Evolutionary conservation across 1,140 invertebrate species (phyloP), one percentile per base, ranked within the genome.

Genomic region (Procambarus clarkii): DNA sequence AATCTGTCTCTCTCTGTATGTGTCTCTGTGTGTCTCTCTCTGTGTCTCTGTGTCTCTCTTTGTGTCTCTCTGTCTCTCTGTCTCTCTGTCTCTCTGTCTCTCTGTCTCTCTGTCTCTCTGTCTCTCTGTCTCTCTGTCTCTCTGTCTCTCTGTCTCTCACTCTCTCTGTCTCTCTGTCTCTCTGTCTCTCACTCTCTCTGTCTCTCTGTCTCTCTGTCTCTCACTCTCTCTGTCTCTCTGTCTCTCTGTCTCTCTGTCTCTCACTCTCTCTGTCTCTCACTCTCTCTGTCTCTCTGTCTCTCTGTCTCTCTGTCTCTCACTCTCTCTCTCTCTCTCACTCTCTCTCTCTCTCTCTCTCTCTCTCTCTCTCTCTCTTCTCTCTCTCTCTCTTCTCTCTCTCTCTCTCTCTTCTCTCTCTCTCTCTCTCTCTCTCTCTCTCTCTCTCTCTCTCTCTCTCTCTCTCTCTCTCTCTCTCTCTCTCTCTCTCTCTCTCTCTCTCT

Each of bases 341-440:
- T 71, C 69, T 2, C 24, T 71, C 69, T 24, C 24, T 24, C 69
- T 71, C 24, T 71, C 18, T 21, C 7, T 3, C 24, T 7, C 24
- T 21, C 24, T 3, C 69, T 21, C 69, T 71, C 18, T 18, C 24
- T 21, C 18, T 71, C 18, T 71, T 71, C 24, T 71, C 2, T 24
- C 24, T 71, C 69, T n/a, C n/a, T n/a, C n/a, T 69, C 64, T n/a
- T 69, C 71, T 15, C 15, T 44, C 7, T n/a, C n/a, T 45, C 44
- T n/a, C n/a, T 76, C 74, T n/a, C n/a, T 45, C 74, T n/a, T 45
- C n/a, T n/a, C 74, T 45, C n/a, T 45, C 74, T 76, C n/a, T n/a
- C 44, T 45, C n/a, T 76, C 74, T 45, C n/a, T 5, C 21, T 76
- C n/a, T 5, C 44, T 45, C n/a, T n/a, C 74, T 45, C n/a, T n/a